Percentiles rank a stretch among this genome's conserved stretches.
Evolutionary conservation across 2,888 invertebrate genomes (phyloP).

Genomic region (Macrophya alboannulata): DNA sequence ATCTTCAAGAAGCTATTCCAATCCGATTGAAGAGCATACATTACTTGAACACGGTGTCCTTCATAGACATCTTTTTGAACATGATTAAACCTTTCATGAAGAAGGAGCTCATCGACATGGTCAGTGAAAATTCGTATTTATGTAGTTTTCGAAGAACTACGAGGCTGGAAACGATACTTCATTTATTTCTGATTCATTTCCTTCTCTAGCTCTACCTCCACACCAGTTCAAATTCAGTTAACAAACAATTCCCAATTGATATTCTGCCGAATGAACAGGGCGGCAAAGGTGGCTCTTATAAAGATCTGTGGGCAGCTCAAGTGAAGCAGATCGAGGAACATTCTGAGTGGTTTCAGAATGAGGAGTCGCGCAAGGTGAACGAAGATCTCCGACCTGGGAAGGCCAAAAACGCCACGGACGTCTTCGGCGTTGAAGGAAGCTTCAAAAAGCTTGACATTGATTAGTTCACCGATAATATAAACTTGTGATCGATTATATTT

Average conservation of each 20-base stretch:
- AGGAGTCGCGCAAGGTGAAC: slow-evolving; percentile 82
- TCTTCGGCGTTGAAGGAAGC: slow-evolving; percentile 87
- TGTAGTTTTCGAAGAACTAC: neutral
- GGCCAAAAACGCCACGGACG: slow-evolving; percentile 83
- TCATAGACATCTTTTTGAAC: slow-evolving; percentile 87
- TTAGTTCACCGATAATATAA: neutral
- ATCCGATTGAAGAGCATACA: slow-evolving; percentile 87
- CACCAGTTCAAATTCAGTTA: slow-evolving; percentile 80
- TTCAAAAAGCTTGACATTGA: slow-evolving; percentile 76
- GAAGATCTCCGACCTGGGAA: slow-evolving; percentile 85
- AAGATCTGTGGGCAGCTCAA: slow-evolving; percentile 68
- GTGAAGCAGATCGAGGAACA: slow-evolving; percentile 74
- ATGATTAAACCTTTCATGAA: slow-evolving; percentile 89
- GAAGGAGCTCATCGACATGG: slow-evolving; percentile 82
- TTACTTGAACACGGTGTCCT: slow-evolving; percentile 86
- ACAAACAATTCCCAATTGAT: slow-evolving; percentile 82
- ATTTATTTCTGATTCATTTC: slow-evolving; percentile 3
- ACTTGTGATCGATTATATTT: neutral
- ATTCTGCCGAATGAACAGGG: slow-evolving; percentile 86
- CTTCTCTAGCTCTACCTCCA: slow-evolving; percentile 80
- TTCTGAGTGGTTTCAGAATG: slow-evolving; percentile 76
- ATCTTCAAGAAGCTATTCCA: slow-evolving; percentile 88
- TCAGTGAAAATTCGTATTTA: slow-evolving; percentile 63
- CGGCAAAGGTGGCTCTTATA: slow-evolving; percentile 81
- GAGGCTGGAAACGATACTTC: neutral